Conservation (phyloP, 2,797 vertebrate genomes). For the Pelobates cultripes region DNA sequence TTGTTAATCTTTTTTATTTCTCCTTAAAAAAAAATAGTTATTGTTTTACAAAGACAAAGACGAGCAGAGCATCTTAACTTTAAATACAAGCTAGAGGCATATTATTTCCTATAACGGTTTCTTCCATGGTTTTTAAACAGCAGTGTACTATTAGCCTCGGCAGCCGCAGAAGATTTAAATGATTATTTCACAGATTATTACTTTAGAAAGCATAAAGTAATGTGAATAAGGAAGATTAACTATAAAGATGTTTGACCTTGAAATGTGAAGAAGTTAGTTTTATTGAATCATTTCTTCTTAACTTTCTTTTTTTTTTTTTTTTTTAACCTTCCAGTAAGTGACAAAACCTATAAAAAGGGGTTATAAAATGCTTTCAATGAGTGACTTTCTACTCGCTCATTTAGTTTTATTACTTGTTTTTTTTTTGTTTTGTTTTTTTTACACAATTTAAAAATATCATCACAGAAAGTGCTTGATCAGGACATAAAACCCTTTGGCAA, state of each 20-base stretch:
- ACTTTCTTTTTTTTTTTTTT: slow-evolving; percentile 34
- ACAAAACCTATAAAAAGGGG: slow-evolving; percentile 42
- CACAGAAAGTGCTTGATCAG: slow-evolving; percentile 3
- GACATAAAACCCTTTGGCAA: neutral
- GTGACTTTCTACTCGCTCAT: slow-evolving; percentile 40
- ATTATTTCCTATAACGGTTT: slow-evolving; percentile 37
- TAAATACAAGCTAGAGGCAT: slow-evolving; percentile 43
- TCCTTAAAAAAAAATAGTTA: neutral
- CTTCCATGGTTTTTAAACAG: slow-evolving; percentile 27
- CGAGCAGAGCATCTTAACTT: slow-evolving; percentile 20
- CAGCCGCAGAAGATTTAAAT: slow-evolving; percentile 46
- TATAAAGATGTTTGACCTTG: slow-evolving; percentile 47
- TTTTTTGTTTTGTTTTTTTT: too few relatives aligned
- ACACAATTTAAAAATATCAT: slow-evolving; percentile 30
- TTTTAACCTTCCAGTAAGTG: slow-evolving; percentile 45
- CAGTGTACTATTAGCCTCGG: slow-evolving; percentile 24
- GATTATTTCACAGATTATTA: slow-evolving; percentile 43
- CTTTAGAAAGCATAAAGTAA: slow-evolving; percentile 43
- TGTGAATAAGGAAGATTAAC: slow-evolving; percentile 45
- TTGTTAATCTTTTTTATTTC: neutral
- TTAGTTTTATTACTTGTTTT: slow-evolving; percentile 42
- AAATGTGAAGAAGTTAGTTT: slow-evolving; percentile 46
- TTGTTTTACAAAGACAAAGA: slow-evolving; percentile 13
- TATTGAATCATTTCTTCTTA: slow-evolving; percentile 37
- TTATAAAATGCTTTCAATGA: slow-evolving; percentile 40